These are phyloP conservation scores for Orthochromis malagaraziensis DNA, from an alignment of 2,113 vertebrate species.

Conservation along the genomic window DNA sequence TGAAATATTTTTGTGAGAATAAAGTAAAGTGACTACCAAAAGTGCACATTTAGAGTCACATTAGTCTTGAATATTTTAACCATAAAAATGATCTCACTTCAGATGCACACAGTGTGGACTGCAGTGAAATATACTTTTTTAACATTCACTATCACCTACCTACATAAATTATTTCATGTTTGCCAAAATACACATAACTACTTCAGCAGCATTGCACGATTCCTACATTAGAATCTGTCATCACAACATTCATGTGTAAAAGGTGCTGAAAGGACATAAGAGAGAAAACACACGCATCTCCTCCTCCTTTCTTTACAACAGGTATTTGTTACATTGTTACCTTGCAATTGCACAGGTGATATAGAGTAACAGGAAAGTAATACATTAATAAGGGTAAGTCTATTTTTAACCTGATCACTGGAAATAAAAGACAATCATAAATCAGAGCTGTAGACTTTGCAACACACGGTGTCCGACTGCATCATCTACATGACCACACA, in stretches of 20 bases:
- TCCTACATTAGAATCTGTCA: background rate
- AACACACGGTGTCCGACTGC: background rate
- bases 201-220: background rate
- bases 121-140: background rate
- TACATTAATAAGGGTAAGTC: background rate
- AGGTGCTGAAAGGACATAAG: background rate
- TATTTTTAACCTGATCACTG: background rate
- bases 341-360: background rate
- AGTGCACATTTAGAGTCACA: background rate
- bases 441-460: background rate
- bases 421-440: background rate
- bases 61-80: background rate
- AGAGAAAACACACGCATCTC: background rate
- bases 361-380: background rate
- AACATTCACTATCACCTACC: background rate
- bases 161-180: background rate
- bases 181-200: background rate
- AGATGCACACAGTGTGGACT: background rate
- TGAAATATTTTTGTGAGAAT: background rate
- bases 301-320: background rate
- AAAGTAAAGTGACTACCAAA: background rate
- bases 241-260: background rate
- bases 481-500: background rate
- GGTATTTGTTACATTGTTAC: background rate
- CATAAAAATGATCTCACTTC: background rate